A percentile compares a stretch with the other conserved stretches of the same genome.
Conservation (phyloP, 1,140 invertebrate genomes). For the Portunus trituberculatus region DNA sequence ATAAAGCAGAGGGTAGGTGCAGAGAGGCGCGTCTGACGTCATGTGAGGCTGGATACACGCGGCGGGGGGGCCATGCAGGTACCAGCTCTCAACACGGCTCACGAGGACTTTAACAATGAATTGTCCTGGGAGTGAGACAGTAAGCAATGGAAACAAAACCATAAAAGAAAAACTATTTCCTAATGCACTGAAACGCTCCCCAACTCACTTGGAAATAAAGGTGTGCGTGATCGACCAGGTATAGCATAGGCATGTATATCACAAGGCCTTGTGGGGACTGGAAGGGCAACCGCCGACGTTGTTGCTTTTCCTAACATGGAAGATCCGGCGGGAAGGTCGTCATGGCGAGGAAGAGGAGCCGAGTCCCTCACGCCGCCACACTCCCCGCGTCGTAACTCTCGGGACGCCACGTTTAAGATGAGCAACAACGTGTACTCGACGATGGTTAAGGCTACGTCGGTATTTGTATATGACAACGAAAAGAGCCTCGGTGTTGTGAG, state of each 20-base stretch:
- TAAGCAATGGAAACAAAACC: not conserved
- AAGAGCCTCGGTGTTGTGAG: conserved; percentile 6
- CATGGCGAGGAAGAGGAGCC: not conserved
- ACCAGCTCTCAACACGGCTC: conserved; percentile 3
- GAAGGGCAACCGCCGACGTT: not conserved
- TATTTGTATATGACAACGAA: conserved; percentile 24
- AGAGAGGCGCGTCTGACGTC: not conserved
- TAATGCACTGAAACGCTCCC: not conserved
- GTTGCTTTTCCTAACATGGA: not conserved
- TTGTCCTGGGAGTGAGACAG: not conserved
- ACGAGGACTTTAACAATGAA: not conserved
- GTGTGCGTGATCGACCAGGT: not conserved
- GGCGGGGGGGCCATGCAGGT: not conserved
- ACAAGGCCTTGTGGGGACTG: not conserved
- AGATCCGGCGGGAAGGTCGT: not conserved
- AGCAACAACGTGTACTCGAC: not conserved
- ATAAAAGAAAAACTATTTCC: not conserved
- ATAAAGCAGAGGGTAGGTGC: not conserved
- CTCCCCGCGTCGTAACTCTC: conserved; percentile 16
- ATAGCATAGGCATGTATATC: not conserved
- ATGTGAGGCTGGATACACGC: not conserved
- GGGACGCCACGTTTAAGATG: not conserved
- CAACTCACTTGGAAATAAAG: not conserved
- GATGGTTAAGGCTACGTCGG: conserved; percentile 3
- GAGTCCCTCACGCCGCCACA: not conserved